Evolutionary conservation across 2,888 invertebrate genomes (phyloP).

Genomic region (Trissolcus brochymenae): DNA sequence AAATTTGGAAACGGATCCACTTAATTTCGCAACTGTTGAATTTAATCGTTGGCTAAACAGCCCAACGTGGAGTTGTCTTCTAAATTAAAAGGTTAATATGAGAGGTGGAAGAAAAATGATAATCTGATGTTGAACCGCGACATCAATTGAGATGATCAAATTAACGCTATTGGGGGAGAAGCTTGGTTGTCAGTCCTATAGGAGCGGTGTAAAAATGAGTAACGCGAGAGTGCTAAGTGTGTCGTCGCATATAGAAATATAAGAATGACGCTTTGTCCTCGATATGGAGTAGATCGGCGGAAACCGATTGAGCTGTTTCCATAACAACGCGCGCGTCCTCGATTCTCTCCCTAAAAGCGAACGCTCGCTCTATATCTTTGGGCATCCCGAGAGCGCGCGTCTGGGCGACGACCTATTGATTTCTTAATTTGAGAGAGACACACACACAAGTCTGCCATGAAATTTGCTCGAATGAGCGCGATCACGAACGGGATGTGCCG

Average conservation of each 20-base stretch:
- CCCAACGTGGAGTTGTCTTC: too few relatives aligned
- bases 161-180: too few relatives aligned
- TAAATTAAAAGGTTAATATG: too few relatives aligned
- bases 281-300: conserved; percentile 59
- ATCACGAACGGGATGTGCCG: conserved; percentile 48
- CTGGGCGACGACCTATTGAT: conserved; percentile 59
- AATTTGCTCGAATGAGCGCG: conserved; percentile 56
- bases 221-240: conserved; percentile 49
- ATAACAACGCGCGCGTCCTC: conserved; percentile 61
- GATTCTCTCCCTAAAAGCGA: conserved; percentile 59
- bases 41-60: too few relatives aligned
- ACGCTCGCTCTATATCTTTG: conserved; percentile 59
- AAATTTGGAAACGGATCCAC: too few relatives aligned
- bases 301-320: conserved; percentile 59
- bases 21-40: too few relatives aligned
- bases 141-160: too few relatives aligned
- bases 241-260: conserved; percentile 25
- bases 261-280: conserved; percentile 59
- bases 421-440: conserved; percentile 54
- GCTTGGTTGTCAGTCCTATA: background rate
- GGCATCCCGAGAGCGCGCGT: conserved; percentile 52
- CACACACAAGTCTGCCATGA: conserved; percentile 38
- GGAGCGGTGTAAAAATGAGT: conserved; percentile 4
- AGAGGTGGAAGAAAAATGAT: too few relatives aligned
- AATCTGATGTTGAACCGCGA: too few relatives aligned